Evolutionary conservation across 2,113 vertebrate species (phyloP), one percentile per base, ranked within the genome.

Genomic region (Eulemur rufifrons): DNA sequence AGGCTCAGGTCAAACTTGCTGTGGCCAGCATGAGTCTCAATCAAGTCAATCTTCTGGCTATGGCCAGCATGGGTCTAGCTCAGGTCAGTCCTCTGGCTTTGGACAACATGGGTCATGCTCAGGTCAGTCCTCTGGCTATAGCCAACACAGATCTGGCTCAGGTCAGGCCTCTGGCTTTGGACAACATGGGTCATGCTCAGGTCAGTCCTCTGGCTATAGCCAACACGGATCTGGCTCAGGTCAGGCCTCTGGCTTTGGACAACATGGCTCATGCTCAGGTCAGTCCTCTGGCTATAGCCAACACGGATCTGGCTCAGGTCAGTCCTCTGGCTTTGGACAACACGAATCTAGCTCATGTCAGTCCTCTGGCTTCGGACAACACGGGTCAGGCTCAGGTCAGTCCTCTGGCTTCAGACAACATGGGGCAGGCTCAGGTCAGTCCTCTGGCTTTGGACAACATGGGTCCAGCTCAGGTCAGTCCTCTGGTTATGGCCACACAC

Each of bases 1-100:
- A 37, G 2, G 59, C 59, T 63, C 73, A 69, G 4, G 64, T 5
- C 56, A 61, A 0, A 73, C 54, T 10, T 77, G n/a, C 6, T 56
- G 3, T 45, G 23, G 29, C 0, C 59, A 63, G 0, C 56, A 77
- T 15, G 83, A 9, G 0, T 34, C 81, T 52, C 1, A 61, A 3
- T 96, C 90, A 84, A 4, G 39, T 14, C 90, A 84, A 0, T 84
- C 25, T 11, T 88, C 89, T 45, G 7, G 74, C 2, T 34, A 1
- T 90, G 4, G 56, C 0, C 64, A 91, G 4, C 18, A 73, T 34
- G 9, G 29, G 0, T 29, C 42, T 12, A 11, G 64, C 0, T 59
- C 34, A 37, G 2, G 76, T 4, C 77, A 92, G 4, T 66, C 54
- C 2, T 73, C 54, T 18, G 15, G 54, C 6, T 42, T 8, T 37